Evolutionary conservation across 1,140 invertebrate species (phyloP).

Genomic region (Listronotus oregonensis): DNA sequence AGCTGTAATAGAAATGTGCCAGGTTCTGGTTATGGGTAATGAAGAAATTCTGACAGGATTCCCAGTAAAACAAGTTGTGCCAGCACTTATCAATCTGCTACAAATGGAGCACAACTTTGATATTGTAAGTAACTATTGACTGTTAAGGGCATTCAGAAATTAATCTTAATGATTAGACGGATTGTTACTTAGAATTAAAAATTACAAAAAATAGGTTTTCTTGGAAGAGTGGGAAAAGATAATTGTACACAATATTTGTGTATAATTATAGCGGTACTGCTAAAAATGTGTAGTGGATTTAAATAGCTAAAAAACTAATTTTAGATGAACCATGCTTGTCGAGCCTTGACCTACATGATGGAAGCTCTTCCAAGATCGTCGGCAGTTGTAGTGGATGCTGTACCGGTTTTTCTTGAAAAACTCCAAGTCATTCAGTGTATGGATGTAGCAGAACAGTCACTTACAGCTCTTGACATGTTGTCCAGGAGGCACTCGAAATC

Average conservation of each 20-base stretch:
- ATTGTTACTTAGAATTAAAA: too few relatives aligned
- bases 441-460: conserved; percentile 97
- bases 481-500: conserved; percentile 95
- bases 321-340: conserved; percentile 97
- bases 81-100: conserved; percentile 85
- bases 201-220: too few relatives aligned
- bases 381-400: conserved; percentile 93
- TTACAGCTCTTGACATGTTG: conserved; percentile 95
- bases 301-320: conserved; percentile 30
- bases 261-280: too few relatives aligned
- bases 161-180: too few relatives aligned
- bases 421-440: conserved; percentile 98
- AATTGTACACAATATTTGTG: too few relatives aligned
- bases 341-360: conserved; percentile 99
- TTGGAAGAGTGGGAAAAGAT: too few relatives aligned
- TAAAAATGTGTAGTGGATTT: too few relatives aligned
- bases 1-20: conserved; percentile 98
- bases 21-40: conserved; percentile 98
- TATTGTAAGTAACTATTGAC: conserved; percentile 73
- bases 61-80: conserved; percentile 96
- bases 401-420: conserved; percentile 94
- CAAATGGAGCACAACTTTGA: conserved; percentile 98
- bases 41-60: conserved; percentile 98
- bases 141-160: too few relatives aligned
- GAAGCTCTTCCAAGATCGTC: conserved; percentile 96